Conservation (phyloP, 2,888 invertebrate genomes). For the Coleophora deauratella region DNA sequence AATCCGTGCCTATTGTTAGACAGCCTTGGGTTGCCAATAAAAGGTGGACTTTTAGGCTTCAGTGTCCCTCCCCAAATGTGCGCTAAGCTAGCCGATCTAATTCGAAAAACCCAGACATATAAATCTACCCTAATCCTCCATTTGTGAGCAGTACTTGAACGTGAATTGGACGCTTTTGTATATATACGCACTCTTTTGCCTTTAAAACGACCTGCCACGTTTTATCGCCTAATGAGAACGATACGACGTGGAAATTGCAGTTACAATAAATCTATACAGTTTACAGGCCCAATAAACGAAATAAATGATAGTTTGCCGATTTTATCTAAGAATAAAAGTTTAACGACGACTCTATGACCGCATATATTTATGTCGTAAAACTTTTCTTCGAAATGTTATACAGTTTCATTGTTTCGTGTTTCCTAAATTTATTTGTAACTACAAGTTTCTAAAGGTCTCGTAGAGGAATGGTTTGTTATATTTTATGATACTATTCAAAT, state of each 20-base stretch:
- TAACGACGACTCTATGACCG: no score
- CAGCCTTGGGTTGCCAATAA: conserved; percentile 39
- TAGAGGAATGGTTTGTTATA: no score
- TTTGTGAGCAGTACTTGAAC: conserved; percentile 56
- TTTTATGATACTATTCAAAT: no score
- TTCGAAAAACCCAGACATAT: conserved; percentile 71
- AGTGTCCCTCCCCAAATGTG: no score
- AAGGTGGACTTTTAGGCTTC: conserved; percentile 44
- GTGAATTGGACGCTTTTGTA: conserved; percentile 59
- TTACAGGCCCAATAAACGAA: not conserved
- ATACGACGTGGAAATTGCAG: conserved; percentile 34
- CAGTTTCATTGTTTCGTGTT: no score
- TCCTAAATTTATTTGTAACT: no score
- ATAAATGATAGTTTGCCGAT: not conserved
- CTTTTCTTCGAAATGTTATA: no score
- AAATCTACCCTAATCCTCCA: conserved; percentile 66
- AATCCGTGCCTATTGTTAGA: conserved; percentile 28
- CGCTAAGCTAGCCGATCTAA: conserved; percentile 33
- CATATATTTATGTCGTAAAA: no score
- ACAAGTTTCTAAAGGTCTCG: no score
- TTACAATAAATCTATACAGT: conserved; percentile 19
- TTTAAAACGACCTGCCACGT: conserved; percentile 32
- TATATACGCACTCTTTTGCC: conserved; percentile 45
- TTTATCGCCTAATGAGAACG: conserved; percentile 51
- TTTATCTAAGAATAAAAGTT: not conserved